Conservation (phyloP, 2,797 vertebrate species). For the Siniperca obscura region DNA sequence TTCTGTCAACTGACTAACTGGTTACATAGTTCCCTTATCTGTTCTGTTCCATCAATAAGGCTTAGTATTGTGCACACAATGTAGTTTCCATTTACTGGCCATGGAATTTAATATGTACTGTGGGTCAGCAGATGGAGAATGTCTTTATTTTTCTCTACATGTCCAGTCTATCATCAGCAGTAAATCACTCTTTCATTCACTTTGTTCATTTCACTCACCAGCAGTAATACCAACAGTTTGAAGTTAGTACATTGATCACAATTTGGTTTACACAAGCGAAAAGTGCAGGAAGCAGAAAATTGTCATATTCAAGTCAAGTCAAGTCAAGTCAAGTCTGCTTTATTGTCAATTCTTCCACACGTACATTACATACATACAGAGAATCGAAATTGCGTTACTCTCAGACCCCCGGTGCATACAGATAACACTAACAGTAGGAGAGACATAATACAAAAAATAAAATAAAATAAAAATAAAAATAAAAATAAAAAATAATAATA, state of each 20-base stretch:
- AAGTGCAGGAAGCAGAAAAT: background rate
- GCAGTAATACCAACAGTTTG: background rate
- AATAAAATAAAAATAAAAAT: too few species aligned
- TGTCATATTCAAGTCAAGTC: too few species aligned
- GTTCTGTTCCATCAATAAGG: constrained; percentile 1
- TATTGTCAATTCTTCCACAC: too few species aligned
- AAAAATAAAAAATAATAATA: too few species aligned
- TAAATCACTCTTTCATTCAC: background rate
- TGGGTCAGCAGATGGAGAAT: constrained; percentile 11
- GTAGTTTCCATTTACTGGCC: constrained; percentile 1
- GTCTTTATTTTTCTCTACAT: constrained; percentile 17
- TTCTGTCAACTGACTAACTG: background rate
- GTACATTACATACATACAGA: too few species aligned
- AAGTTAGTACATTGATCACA: background rate
- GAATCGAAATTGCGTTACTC: too few species aligned
- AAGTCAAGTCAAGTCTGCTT: too few species aligned
- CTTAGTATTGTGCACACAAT: background rate
- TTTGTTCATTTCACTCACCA: constrained; percentile 8
- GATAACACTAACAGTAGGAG: too few species aligned
- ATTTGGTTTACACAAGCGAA: constrained; percentile 1
- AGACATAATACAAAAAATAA: too few species aligned
- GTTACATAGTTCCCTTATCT: constrained; percentile 28
- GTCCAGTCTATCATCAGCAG: background rate
- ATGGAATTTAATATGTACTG: background rate
- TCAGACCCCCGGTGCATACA: too few species aligned